Conservation (phyloP, 2,113 vertebrate genomes). For the Heterotis niloticus region DNA sequence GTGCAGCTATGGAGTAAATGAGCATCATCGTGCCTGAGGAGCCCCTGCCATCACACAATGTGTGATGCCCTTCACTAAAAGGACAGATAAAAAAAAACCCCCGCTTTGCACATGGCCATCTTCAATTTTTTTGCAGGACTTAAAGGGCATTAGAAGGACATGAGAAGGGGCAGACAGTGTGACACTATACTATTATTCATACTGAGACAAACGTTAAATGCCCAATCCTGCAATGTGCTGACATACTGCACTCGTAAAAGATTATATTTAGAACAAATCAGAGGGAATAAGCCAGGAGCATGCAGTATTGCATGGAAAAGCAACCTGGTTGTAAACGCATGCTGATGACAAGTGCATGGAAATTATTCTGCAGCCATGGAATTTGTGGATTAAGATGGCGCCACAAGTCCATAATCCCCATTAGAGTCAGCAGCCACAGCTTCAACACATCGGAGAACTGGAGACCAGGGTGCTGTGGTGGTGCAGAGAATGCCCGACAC, state of each 20-base stretch:
- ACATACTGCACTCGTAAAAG: not conserved
- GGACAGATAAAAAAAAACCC: no score
- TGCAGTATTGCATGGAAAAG: not conserved
- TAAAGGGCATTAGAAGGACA: not conserved
- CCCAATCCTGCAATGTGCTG: no score
- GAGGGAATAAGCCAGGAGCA: not conserved
- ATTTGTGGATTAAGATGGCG: not conserved
- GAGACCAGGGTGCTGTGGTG: no score
- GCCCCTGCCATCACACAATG: no score
- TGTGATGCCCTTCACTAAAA: no score
- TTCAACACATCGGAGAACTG: conserved; percentile 28
- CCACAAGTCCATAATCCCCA: conserved; percentile 31
- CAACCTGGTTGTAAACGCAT: no score
- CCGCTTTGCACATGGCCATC: no score
- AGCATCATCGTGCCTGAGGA: no score
- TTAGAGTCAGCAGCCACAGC: not conserved
- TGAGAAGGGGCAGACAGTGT: not conserved
- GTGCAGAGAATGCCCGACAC: conserved; percentile 56
- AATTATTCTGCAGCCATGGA: not conserved
- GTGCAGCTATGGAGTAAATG: no score
- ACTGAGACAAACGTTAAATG: no score
- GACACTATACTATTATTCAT: not conserved
- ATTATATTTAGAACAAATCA: not conserved
- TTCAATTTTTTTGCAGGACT: no score
- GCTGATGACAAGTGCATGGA: not conserved